These are phyloP conservation scores for Acrossocheilus fasciatus DNA, from an alignment of 2,797 vertebrate species.

Conservation along the genomic window DNA sequence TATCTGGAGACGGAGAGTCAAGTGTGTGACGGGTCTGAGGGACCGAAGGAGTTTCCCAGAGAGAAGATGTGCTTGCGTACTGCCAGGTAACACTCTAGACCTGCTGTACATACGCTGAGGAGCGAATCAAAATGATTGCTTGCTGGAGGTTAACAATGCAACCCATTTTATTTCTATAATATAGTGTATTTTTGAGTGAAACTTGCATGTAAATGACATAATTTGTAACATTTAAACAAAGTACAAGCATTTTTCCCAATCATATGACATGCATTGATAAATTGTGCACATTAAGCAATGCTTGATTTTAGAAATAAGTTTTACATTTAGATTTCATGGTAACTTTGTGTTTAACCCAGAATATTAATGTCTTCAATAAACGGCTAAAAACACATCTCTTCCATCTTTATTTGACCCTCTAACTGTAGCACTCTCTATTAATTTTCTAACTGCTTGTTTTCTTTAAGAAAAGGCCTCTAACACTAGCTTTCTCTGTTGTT, in stretches of 20 bases:
- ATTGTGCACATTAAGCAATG: background rate
- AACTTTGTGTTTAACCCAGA: background rate
- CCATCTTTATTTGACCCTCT: too few species aligned
- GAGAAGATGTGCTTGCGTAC: constrained; percentile 98
- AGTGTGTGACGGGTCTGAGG: constrained; percentile 89
- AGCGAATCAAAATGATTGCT: background rate
- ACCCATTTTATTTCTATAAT: background rate
- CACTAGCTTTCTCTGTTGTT: too few species aligned
- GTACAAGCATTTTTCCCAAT: background rate
- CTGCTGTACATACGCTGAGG: background rate
- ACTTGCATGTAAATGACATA: background rate
- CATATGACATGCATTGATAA: background rate
- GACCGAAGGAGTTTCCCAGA: constrained; percentile 94
- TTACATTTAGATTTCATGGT: background rate
- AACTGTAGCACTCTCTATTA: too few species aligned
- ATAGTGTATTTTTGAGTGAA: background rate
- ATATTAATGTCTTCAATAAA: background rate
- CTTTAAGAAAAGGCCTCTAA: too few species aligned
- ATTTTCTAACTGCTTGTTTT: too few species aligned
- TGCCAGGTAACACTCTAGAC: constrained; percentile 81
- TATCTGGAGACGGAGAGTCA: constrained; percentile 96
- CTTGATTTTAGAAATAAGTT: background rate
- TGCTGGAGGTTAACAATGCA: background rate
- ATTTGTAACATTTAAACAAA: background rate
- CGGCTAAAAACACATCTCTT: too few species aligned